Base-by-base conservation (phyloP, 2,888 invertebrate genomes). In the Octodonta nipae region DNA sequence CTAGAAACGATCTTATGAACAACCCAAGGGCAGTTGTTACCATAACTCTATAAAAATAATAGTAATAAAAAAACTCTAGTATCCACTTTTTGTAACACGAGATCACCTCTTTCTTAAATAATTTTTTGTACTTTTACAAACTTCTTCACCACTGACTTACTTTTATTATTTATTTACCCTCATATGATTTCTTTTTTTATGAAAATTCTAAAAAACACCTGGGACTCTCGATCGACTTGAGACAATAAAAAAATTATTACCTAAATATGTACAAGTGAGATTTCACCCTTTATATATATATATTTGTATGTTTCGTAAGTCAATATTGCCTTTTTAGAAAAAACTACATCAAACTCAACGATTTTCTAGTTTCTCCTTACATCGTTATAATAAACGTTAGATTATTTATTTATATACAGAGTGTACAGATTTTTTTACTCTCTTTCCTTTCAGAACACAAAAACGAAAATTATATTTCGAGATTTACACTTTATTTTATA, bases 91-190 rank as follows among this genome's bases (percentile, higher is more conserved):
- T 46, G 51, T 22, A 52, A 54, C 46, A 52, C 54, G 60, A 60
- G 60, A 60, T 60, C 60, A 56, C 52, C 54, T 52, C 53, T 52
- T n/a, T 53, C 54, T 55, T 54, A 56, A 56, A 55, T 54, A 58
- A 59, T 58, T 59, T n/a, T n/a, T 59, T 59, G 59, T 59, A 59
- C 59, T 59, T 56, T 56, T 51, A 44, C 46, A 41, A 42, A 28
- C 33, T 37, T 35, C 20, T 37, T 36, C 46, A 42, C 41, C 46
- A 42, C 34, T 39, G 46, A 46, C 30, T 38, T 36, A 43, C 33
- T n/a, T n/a, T n/a, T n/a, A n/a, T n/a, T n/a, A n/a, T n/a, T n/a
- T n/a, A n/a, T n/a, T n/a, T n/a, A n/a, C n/a, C n/a, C n/a, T n/a
- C n/a, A n/a, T n/a, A n/a, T n/a, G n/a, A n/a, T n/a, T n/a, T n/a